Percentiles rank a stretch among this genome's conserved stretches.
phyloP scores from a whole-genome alignment of 2,888 invertebrate species.

The Teleiodes luculella region DNA sequence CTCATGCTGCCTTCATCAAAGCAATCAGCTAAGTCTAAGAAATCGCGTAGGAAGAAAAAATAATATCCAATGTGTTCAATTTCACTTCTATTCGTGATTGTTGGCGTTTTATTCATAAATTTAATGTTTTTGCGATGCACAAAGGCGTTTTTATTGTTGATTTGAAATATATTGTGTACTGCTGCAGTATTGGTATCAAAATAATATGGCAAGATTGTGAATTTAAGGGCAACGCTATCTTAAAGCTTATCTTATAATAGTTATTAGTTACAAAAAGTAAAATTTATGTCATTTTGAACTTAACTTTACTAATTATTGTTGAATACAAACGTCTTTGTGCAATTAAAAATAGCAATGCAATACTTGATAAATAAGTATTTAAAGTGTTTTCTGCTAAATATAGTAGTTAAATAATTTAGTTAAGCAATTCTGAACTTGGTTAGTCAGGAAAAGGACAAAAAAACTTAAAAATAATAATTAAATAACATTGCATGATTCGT shows the following conservation, averaged over 20 bases:
- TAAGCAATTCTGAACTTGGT: conserved; percentile 50
- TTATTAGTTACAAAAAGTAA: too few relatives aligned
- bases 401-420: conserved; percentile 50
- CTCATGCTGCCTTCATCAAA: conserved; percentile 55
- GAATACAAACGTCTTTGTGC: neutral
- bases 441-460: conserved; percentile 62
- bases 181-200: too few relatives aligned
- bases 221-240: too few relatives aligned
- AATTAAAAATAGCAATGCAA: conserved; percentile 11
- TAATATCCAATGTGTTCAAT: conserved; percentile 65
- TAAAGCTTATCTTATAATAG: too few relatives aligned
- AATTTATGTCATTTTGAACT: neutral
- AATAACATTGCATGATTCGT: conserved; percentile 34
- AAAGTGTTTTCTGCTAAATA: conserved; percentile 47
- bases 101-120: conserved; percentile 31
- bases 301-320: neutral
- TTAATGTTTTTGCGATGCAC: conserved; percentile 19
- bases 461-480: conserved; percentile 36
- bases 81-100: conserved; percentile 43
- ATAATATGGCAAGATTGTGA: too few relatives aligned
- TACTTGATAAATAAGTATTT: conserved; percentile 30
- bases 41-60: conserved; percentile 81
- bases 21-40: conserved; percentile 72
- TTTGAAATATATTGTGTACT: neutral
- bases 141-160: neutral